Conservation (phyloP, 2,797 vertebrate genomes). For the Menidia menidia region DNA sequence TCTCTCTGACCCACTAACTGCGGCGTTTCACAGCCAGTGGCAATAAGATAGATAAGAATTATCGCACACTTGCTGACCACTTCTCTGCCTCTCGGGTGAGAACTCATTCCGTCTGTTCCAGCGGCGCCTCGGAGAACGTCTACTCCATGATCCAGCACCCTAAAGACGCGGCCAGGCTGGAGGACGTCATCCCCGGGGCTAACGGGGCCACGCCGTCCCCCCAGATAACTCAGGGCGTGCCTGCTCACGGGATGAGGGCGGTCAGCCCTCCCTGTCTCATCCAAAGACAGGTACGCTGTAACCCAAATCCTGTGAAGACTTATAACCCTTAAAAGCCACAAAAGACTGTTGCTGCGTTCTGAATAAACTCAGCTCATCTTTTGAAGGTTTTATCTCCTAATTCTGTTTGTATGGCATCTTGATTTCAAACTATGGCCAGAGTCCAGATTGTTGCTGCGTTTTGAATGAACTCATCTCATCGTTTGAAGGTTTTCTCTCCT, state of each 20-base stretch:
- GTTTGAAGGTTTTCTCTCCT: neutral
- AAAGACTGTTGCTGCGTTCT: neutral
- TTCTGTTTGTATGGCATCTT: neutral
- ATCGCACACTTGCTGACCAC: neutral
- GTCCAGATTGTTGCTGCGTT: neutral
- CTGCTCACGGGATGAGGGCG: slow-evolving; percentile 62
- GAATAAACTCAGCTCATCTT: neutral
- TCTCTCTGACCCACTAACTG: neutral
- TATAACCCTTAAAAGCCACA: neutral
- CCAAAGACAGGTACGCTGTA: slow-evolving; percentile 78
- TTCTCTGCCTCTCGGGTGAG: neutral
- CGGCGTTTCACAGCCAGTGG: neutral
- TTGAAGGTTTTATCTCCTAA: neutral
- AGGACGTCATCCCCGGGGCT: slow-evolving; percentile 67
- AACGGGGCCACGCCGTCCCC: slow-evolving; percentile 74
- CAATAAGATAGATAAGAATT: neutral
- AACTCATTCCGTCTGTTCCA: slow-evolving; percentile 30
- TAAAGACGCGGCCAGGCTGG: slow-evolving; percentile 75
- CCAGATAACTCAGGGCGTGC: slow-evolving; percentile 50
- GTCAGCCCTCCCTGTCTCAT: slow-evolving; percentile 75
- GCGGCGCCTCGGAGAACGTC: slow-evolving; percentile 78
- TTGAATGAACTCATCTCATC: neutral
- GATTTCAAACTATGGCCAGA: neutral
- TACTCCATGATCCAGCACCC: slow-evolving; percentile 82
- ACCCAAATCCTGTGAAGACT: neutral